Conservation (phyloP, 2,888 invertebrate species). For the Anaspis maculata region DNA sequence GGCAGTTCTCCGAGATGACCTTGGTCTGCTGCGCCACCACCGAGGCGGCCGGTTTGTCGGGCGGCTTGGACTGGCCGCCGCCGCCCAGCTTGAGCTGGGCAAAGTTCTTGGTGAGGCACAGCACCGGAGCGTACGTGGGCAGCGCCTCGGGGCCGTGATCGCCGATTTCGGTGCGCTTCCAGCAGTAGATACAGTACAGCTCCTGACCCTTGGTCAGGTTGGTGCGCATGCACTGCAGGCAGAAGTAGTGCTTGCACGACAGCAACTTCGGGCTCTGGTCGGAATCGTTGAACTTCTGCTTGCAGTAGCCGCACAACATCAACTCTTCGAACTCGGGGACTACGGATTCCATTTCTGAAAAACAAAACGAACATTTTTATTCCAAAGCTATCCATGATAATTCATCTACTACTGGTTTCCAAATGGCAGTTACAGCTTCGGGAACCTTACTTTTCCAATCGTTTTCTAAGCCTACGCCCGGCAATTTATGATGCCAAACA, state of each 20-base stretch:
- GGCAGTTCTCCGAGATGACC: slow-evolving; percentile 53
- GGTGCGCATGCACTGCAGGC: slow-evolving; percentile 63
- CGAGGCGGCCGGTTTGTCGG: slow-evolving; percentile 22
- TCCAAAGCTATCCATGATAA: too few species aligned
- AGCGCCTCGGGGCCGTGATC: slow-evolving; percentile 59
- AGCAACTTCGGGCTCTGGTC: slow-evolving; percentile 66
- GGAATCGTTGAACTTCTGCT: slow-evolving; percentile 64
- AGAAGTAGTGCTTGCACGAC: slow-evolving; percentile 70
- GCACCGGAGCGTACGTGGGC: slow-evolving; percentile 59
- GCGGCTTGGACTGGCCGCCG: slow-evolving; percentile 19
- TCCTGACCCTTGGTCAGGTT: slow-evolving; percentile 60
- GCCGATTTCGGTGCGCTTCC: slow-evolving; percentile 63
- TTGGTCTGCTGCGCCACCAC: too few species aligned
- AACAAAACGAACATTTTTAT: slow-evolving; percentile 1
- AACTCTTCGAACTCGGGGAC: slow-evolving; percentile 65
- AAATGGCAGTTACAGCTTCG: too few species aligned
- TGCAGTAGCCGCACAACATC: slow-evolving; percentile 67
- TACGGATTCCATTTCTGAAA: slow-evolving; percentile 52
- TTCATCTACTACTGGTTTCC: too few species aligned
- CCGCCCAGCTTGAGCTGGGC: slow-evolving; percentile 48
- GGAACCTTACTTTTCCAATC: too few species aligned
- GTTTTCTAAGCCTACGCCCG: too few species aligned
- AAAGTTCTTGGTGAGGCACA: slow-evolving; percentile 58
- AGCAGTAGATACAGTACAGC: slow-evolving; percentile 64
- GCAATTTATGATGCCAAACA: too few species aligned